phyloP scores from a whole-genome alignment of 2,888 invertebrate genomes.

The Agapostemon virescens region DNA sequence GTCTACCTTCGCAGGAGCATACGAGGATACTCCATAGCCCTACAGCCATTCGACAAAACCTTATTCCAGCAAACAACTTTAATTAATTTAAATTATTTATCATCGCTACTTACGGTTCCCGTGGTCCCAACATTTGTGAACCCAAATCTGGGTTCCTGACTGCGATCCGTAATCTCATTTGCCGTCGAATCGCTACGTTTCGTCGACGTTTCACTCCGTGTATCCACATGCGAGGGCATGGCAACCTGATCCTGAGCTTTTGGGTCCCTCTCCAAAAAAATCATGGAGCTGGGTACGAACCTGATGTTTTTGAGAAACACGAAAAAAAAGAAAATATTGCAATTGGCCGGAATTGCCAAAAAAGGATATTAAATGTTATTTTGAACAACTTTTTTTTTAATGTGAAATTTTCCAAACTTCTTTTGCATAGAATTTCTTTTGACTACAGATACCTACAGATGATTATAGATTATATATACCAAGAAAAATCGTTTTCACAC shows the following conservation, averaged over 20 bases:
- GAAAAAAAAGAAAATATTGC: too few species aligned
- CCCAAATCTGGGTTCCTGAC: constrained; percentile 79
- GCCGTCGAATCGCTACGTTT: constrained; percentile 62
- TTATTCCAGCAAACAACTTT: neutral
- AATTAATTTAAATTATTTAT: neutral
- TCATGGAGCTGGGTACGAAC: constrained; percentile 80
- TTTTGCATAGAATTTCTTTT: too few species aligned
- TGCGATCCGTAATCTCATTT: constrained; percentile 72
- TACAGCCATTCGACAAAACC: constrained; percentile 41
- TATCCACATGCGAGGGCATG: constrained; percentile 68
- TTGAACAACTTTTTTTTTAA: too few species aligned
- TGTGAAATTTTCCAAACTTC: too few species aligned
- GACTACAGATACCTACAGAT: too few species aligned
- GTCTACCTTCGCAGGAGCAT: constrained; percentile 90
- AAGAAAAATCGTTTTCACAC: too few species aligned
- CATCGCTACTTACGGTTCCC: constrained; percentile 72
- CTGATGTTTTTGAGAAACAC: constrained; percentile 67
- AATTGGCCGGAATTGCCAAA: too few species aligned
- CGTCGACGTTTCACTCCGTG: constrained; percentile 64
- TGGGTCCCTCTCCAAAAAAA: constrained; percentile 72
- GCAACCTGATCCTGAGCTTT: constrained; percentile 76
- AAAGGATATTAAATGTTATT: too few species aligned
- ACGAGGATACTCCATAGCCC: constrained; percentile 83
- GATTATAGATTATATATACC: too few species aligned
- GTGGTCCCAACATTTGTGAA: constrained; percentile 78